Base-by-base conservation (phyloP, 2,888 invertebrate genomes). In the Drosophila niveifrons region DNA sequence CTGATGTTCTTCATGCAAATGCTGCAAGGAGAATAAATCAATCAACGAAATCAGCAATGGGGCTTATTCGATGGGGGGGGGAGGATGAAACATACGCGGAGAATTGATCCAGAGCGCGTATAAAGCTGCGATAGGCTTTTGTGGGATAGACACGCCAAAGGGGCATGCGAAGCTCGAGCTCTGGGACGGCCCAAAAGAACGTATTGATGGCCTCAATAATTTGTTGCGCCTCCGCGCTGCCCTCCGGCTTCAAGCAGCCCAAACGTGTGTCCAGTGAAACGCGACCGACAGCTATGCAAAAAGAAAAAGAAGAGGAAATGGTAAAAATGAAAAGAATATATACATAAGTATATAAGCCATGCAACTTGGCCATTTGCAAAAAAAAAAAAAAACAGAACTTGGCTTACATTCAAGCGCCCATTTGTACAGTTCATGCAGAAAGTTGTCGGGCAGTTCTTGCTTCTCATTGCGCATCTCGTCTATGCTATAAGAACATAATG, bases 351-450 rank as follows among this genome's bases (percentile, higher is more conserved):
- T 41, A 41, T 13, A 50, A 50, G n/a, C 36, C 41, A 59, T 41
- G 41, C 58, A 41, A 29, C 51, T 61, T 43, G 1, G 34, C 17
- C 34, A 23, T 2, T 28, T 36, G 4, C n/a, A 55, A 23, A 23
- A 23, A 23, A 23, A 23, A 4, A 23, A 23, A 23, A 4, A 4
- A 23, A 6, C 1, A 23, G 6, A 23, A 58, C 44, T 63, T 65
- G 62, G 94, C 95, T 95, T 93, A 96, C 98, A 98, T 94, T 98
- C 98, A 41, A 98, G 93, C 11, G 97, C 97, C 98, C 98, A 98
- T 90, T 97, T 96, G 92, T 97, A 96, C 66, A 98, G 95, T 92
- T 97, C 97, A 87, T 97, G 97, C 84, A 96, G 95, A 89, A 98
- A 97, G 90, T 97, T 95, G 29, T 94, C 94, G 0, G 97, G 96